Base-by-base conservation (phyloP, 2,113 vertebrate species). In the Orcinus orca region DNA sequence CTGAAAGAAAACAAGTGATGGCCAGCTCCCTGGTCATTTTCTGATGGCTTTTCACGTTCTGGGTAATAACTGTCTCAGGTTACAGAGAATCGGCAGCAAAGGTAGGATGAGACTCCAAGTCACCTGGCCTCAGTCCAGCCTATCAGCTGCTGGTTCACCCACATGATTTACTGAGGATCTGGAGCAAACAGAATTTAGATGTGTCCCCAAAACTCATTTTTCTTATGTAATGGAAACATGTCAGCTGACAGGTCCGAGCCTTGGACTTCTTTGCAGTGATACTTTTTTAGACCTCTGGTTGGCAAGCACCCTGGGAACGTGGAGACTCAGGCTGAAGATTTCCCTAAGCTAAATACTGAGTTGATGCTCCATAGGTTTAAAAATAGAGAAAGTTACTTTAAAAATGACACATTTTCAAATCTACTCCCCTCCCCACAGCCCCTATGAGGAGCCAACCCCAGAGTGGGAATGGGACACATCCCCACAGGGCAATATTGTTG, bases 321-420 rank as follows among this genome's bases (percentile, higher is more conserved):
- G n/a, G 26, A 87, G 55, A 41, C 25, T 55, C 31, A 4, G 79
- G 47, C 87, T 68, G 47, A 90, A 88, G 88, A 74, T 20, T 62
- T 79, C 50, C 93, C 88, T 13, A 38, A 58, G 90, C 90, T 91
- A 92, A 95, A 96, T 44, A 88, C 6, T 17, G 38, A 93, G 31
- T n/a, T n/a, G 21, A 14, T 60, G 53, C 12, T 85, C 62, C 62
- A 44, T 9, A 60, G 36, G 55, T 47, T 93, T 96, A 97, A 96
- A 87, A 97, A 96, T 31, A 97, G 79, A 88, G 88, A 79, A 63
- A 70, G n/a, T 67, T 73, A 68, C 82, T 91, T 94, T 79, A 93
- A 65, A 91, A 93, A 65, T 38, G 88, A 94, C 68, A 65, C 14
- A 50, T 50, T 94, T 93, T 50, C 86, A 91, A 83, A 84, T n/a